Conservation (phyloP, 1,140 invertebrate genomes). For the Nixonia krombeini region DNA sequence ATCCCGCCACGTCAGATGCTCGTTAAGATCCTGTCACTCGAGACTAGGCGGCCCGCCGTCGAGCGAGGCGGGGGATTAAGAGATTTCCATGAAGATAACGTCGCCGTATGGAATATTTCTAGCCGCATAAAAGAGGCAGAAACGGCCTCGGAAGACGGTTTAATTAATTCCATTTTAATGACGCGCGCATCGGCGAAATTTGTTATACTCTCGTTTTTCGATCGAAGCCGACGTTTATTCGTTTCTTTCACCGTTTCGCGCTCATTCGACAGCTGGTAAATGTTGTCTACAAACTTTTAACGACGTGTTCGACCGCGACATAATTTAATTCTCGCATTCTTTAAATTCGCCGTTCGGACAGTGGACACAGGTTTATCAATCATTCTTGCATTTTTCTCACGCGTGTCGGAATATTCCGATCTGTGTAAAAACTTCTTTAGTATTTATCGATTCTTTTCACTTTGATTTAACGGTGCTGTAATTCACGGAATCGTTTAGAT, state of each 20-base stretch:
- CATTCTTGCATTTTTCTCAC: too few species aligned
- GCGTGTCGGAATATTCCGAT: too few species aligned
- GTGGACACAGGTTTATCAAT: too few species aligned
- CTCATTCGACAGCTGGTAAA: slow-evolving; percentile 29
- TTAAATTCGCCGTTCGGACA: slow-evolving; percentile 15
- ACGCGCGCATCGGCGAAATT: slow-evolving; percentile 29
- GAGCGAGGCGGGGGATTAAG: slow-evolving; percentile 35
- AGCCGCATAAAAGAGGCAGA: slow-evolving; percentile 1
- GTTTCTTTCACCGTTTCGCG: slow-evolving; percentile 21
- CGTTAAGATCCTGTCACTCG: slow-evolving; percentile 43
- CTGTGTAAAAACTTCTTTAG: too few species aligned
- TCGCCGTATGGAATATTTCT: slow-evolving; percentile 30
- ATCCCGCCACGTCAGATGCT: slow-evolving; percentile 22
- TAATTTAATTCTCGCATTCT: slow-evolving; percentile 2
- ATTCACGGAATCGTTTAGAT: too few species aligned
- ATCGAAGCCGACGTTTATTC: slow-evolving; percentile 32
- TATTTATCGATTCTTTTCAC: too few species aligned
- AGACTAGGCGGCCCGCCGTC: slow-evolving; percentile 20
- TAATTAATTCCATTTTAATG: slow-evolving; percentile 25
- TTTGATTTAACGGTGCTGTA: too few species aligned
- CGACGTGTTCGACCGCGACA: slow-evolving; percentile 4
- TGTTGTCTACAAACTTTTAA: slow-evolving; percentile 35
- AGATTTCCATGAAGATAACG: slow-evolving; percentile 36
- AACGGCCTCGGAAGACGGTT: slow-evolving; percentile 7
- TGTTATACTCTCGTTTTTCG: slow-evolving; percentile 31